phyloP scores from a whole-genome alignment of 2,113 vertebrate genomes.

The Lepus timidus region DNA sequence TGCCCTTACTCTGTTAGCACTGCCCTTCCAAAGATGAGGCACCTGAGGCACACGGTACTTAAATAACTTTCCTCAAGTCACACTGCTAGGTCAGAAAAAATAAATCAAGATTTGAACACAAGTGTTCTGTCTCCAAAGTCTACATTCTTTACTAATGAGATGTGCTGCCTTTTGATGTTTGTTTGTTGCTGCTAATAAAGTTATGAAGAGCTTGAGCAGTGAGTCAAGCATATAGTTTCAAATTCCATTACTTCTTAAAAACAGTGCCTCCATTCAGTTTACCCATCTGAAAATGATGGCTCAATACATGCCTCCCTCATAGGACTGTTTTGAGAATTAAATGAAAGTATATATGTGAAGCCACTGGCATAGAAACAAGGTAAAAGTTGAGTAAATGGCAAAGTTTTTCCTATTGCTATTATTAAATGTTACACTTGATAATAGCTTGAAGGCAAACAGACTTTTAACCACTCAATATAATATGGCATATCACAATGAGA shows the following conservation, averaged over 20 bases:
- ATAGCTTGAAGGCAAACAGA: slow-evolving; percentile 16
- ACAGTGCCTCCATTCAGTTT: neutral
- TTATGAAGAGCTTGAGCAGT: neutral
- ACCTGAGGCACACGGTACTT: neutral
- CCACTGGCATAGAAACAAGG: neutral
- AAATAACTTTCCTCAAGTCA: neutral
- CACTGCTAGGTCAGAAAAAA: accelerated
- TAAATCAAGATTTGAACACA: neutral
- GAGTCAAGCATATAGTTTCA: neutral
- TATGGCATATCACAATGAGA: neutral
- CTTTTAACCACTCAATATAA: neutral
- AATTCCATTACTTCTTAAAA: neutral
- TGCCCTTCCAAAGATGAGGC: neutral
- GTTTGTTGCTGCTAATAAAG: neutral
- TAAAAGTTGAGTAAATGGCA: neutral
- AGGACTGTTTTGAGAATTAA: neutral
- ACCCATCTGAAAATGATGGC: neutral
- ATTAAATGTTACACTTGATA: neutral
- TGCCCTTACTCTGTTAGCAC: neutral
- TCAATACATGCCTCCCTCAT: neutral
- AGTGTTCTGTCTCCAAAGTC: neutral
- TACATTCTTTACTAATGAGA: neutral
- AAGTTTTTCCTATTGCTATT: slow-evolving; percentile 4
- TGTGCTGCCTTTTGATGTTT: neutral
- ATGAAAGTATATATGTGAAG: neutral